Evolutionary conservation across 1,140 invertebrate species (phyloP).

Genomic region (Apis dorsata): DNA sequence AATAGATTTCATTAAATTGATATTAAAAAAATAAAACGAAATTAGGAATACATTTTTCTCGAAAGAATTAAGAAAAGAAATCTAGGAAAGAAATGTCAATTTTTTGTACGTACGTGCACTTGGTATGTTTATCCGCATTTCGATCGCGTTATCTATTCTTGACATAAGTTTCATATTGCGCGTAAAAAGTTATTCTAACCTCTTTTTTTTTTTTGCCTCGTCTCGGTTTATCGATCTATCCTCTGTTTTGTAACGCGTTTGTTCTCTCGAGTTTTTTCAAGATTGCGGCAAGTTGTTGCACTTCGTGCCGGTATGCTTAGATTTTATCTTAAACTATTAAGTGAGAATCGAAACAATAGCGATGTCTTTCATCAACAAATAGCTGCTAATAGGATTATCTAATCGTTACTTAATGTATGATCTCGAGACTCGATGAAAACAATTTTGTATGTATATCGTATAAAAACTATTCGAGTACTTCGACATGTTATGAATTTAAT

Average conservation of each 20-base stretch:
- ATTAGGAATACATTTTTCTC: too few species aligned
- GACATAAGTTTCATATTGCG: neutral
- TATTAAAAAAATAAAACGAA: too few species aligned
- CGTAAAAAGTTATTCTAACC: neutral
- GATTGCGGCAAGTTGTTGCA: conserved; percentile 25
- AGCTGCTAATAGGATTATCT: neutral
- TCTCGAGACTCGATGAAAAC: neutral
- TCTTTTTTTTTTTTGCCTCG: neutral
- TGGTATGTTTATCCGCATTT: too few species aligned
- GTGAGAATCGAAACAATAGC: neutral
- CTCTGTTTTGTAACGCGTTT: conserved; percentile 18
- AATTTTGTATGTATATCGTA: neutral
- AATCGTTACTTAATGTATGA: neutral
- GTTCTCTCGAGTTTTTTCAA: conserved; percentile 14
- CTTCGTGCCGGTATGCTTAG: neutral
- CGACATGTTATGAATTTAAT: too few species aligned
- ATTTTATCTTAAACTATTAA: neutral
- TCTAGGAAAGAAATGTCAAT: neutral
- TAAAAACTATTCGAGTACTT: too few species aligned
- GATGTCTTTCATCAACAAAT: neutral
- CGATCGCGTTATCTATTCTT: neutral
- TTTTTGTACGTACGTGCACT: too few species aligned
- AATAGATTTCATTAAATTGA: too few species aligned
- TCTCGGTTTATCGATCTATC: conserved; percentile 14
- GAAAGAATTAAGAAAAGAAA: neutral